Conservation (phyloP, 2,797 vertebrate species). For the Delichon dasypus region DNA sequence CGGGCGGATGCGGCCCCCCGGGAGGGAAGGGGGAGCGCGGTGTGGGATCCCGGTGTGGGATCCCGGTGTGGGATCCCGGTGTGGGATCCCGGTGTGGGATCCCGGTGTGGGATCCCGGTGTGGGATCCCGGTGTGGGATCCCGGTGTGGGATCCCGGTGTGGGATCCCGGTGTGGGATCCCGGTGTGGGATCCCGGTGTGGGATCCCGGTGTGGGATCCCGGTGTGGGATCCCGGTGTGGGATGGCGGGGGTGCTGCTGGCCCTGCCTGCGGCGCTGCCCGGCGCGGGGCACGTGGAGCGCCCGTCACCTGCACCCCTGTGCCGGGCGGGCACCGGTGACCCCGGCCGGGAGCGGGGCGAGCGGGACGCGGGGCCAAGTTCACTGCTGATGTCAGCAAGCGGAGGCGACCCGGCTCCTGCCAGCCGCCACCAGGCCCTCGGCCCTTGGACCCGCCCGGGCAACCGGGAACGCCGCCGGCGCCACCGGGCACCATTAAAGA, state of each 20-base stretch:
- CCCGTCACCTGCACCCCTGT: background rate
- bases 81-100: background rate
- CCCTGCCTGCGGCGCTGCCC: background rate
- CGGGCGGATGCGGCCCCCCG: background rate
- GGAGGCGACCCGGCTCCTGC: background rate
- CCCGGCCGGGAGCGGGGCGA: background rate
- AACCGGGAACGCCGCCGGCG: background rate
- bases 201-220: no score
- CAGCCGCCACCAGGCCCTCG: background rate
- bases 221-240: background rate
- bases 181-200: background rate
- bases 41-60: no score
- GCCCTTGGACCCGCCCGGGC: slow-evolving; percentile 10
- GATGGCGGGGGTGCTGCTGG: background rate
- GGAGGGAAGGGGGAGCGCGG: background rate
- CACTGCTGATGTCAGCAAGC: slow-evolving; percentile 28
- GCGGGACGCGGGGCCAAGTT: slow-evolving; percentile 9
- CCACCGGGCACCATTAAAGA: background rate
- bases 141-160: no score
- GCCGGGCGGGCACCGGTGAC: background rate
- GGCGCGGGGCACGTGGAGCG: background rate
- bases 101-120: background rate
- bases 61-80: background rate
- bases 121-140: background rate
- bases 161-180: no score